phyloP scores from a whole-genome alignment of 2,888 invertebrate genomes.

The Synergus gifuensis region DNA sequence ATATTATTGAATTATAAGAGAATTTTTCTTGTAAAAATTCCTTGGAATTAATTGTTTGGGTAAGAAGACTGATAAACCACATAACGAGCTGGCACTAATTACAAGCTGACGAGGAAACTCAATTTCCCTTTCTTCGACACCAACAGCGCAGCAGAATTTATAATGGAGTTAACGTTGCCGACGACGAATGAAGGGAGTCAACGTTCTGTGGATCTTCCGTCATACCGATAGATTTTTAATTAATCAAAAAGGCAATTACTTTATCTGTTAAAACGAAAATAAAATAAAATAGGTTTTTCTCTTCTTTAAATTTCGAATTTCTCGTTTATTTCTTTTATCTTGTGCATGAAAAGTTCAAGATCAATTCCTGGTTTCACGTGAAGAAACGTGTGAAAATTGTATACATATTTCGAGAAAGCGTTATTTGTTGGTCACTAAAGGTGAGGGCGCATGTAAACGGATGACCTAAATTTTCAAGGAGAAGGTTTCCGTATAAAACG shows the following conservation, averaged over 20 bases:
- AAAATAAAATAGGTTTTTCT: background rate
- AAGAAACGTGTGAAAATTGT: background rate
- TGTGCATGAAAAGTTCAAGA: no score
- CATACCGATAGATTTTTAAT: no score
- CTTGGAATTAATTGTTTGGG: background rate
- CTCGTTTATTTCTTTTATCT: no score
- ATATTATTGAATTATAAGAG: background rate
- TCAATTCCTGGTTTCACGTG: no score
- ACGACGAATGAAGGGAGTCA: background rate
- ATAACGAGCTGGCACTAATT: background rate
- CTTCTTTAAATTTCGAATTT: no score
- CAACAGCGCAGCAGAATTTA: background rate
- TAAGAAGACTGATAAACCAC: background rate
- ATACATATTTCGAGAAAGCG: background rate
- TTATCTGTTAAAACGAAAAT: background rate
- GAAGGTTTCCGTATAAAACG: conserved; percentile 50
- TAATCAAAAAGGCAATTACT: no score
- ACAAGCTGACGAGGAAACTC: background rate
- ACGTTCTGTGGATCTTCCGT: background rate
- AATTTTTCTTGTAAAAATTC: background rate
- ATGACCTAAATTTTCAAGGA: conserved; percentile 50
- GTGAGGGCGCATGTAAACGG: conserved; percentile 37
- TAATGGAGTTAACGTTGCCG: background rate
- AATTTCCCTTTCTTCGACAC: background rate
- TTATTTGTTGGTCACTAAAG: background rate